phyloP scores from a whole-genome alignment of 2,888 invertebrate genomes.

The Troides aeacus region DNA sequence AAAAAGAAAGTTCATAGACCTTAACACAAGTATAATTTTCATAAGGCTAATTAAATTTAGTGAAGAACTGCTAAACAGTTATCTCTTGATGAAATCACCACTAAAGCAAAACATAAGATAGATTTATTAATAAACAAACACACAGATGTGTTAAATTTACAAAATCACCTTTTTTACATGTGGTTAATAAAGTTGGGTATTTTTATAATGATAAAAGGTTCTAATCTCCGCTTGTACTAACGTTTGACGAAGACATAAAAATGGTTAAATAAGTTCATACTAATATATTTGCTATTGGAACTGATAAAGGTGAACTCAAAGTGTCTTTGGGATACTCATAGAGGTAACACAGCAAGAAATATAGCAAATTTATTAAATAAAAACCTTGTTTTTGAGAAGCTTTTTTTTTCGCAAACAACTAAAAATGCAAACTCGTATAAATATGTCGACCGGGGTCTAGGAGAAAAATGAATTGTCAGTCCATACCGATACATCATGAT shows the following conservation, averaged over 20 bases:
- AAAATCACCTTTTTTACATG: too few relatives aligned
- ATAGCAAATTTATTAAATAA: not conserved
- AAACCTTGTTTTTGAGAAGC: not conserved
- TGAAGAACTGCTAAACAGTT: too few relatives aligned
- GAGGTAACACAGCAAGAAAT: not conserved
- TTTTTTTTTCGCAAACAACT: not conserved
- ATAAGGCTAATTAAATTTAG: too few relatives aligned
- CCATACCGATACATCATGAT: constrained; percentile 17
- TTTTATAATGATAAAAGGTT: too few relatives aligned
- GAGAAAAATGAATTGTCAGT: constrained; percentile 17
- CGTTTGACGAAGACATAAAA: not conserved
- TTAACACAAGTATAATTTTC: too few relatives aligned
- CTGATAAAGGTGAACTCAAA: not conserved
- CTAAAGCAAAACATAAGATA: too few relatives aligned
- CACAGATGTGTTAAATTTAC: too few relatives aligned
- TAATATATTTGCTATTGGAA: not conserved
- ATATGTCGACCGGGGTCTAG: constrained; percentile 1
- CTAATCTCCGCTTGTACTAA: not conserved
- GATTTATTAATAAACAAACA: too few relatives aligned
- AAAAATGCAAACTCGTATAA: not conserved
- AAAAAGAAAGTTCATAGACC: too few relatives aligned
- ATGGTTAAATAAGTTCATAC: not conserved
- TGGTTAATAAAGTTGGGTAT: too few relatives aligned
- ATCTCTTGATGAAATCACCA: too few relatives aligned
- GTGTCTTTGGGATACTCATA: not conserved